phyloP scores from a whole-genome alignment of 2,797 vertebrate species.

The Anguilla pacifica region DNA sequence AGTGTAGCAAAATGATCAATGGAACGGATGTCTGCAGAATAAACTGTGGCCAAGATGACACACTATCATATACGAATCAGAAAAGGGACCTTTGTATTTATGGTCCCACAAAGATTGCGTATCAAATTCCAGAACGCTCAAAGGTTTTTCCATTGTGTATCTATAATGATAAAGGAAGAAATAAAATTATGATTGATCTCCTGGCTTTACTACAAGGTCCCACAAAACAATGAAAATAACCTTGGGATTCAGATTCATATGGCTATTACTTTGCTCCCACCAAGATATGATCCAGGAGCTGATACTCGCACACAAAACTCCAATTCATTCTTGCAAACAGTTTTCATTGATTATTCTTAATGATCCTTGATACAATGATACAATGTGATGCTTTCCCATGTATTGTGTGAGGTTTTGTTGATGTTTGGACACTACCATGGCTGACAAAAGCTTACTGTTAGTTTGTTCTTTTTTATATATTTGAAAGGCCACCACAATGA shows the following conservation, averaged over 20 bases:
- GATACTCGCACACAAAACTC: background rate
- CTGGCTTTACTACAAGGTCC: background rate
- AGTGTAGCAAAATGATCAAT: background rate
- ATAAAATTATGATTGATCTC: background rate
- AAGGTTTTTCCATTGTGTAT: slow-evolving; percentile 21
- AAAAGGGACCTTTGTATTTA: slow-evolving; percentile 10
- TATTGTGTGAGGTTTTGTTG: background rate
- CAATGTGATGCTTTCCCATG: background rate
- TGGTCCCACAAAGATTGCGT: background rate
- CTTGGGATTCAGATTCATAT: background rate
- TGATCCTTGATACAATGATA: too few species aligned
- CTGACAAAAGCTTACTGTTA: background rate
- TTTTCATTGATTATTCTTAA: background rate
- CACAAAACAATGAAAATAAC: background rate
- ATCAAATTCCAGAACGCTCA: background rate
- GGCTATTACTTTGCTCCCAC: background rate
- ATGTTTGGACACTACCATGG: background rate
- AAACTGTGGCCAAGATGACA: background rate
- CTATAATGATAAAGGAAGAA: background rate
- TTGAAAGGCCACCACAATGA: background rate
- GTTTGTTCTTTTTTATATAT: background rate
- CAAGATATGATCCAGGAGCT: background rate
- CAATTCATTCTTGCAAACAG: background rate
- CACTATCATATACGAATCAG: background rate
- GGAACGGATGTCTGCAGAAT: background rate